These are phyloP conservation scores for Nothura maculosa DNA, from an alignment of 2,797 vertebrate species.

Conservation along the genomic window DNA sequence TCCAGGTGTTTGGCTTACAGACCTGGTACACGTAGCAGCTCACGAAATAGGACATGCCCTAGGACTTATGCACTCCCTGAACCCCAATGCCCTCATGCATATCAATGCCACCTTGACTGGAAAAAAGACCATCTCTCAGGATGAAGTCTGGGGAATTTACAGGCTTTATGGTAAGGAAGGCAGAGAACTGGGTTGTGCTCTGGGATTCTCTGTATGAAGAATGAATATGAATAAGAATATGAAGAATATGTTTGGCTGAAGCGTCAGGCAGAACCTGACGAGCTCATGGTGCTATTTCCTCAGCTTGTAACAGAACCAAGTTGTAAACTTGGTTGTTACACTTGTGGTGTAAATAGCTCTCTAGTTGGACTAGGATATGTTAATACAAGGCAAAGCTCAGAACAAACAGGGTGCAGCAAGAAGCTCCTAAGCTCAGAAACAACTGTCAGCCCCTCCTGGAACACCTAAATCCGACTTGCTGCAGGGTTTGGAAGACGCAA, in stretches of 20 bases:
- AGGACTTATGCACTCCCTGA: constrained; percentile 96
- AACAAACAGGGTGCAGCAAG: neutral
- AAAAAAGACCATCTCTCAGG: constrained; percentile 93
- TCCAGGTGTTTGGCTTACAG: constrained; percentile 96
- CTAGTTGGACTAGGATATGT: neutral
- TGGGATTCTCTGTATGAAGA: neutral
- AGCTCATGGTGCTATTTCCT: rapidly evolving
- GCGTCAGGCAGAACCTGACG: rapidly evolving
- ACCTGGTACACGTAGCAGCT: constrained; percentile 95
- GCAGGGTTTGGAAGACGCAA: neutral
- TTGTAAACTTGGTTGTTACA: too few relatives aligned
- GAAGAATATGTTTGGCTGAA: neutral
- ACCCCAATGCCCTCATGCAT: constrained; percentile 94
- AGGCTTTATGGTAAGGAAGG: constrained; percentile 90
- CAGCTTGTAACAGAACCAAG: rapidly evolving
- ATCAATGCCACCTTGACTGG: constrained; percentile 95
- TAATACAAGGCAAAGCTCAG: neutral
- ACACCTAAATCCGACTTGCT: too few relatives aligned
- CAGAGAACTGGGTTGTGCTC: neutral
- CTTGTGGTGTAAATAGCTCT: neutral
- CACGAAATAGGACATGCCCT: constrained; percentile 96
- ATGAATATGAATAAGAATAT: too few relatives aligned
- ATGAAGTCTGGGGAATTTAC: constrained; percentile 96
- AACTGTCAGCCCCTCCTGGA: neutral
- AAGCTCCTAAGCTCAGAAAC: neutral